A percentile compares a stretch with the other conserved stretches of the same genome.
These are phyloP conservation scores for Nibea albiflora DNA, from an alignment of 2,113 vertebrate genomes.

Conservation along the genomic window DNA sequence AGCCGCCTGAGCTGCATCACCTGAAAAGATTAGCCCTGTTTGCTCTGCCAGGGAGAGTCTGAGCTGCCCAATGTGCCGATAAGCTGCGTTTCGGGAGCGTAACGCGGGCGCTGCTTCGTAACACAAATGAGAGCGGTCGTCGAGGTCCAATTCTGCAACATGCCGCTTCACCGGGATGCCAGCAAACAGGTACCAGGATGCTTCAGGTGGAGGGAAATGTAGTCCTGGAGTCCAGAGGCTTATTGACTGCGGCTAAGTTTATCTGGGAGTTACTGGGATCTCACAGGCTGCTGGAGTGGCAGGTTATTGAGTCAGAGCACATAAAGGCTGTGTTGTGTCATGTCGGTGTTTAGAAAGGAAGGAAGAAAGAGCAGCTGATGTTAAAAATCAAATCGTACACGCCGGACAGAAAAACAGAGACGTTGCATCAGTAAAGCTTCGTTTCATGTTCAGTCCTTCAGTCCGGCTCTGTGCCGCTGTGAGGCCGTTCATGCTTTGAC, in stretches of 20 bases:
- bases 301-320: not conserved
- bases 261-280: not conserved
- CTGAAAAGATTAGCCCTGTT: conserved; percentile 73
- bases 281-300: not conserved
- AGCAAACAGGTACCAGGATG: conserved; percentile 62
- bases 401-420: no score
- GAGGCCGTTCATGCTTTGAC: no score
- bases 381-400: no score
- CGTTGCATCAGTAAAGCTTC: no score
- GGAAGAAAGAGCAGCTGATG: no score
- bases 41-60: conserved; percentile 31
- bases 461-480: no score
- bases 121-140: conserved; percentile 77
- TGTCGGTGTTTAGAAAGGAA: no score
- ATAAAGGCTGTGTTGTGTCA: not conserved
- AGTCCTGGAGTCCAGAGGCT: not conserved
- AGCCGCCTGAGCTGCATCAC: conserved; percentile 62
- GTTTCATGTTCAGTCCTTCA: no score
- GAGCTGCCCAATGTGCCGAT: conserved; percentile 16
- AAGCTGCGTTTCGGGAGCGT: no score
- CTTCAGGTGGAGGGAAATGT: not conserved
- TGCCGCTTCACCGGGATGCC: conserved; percentile 47
- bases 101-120: conserved; percentile 3
- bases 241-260: not conserved
- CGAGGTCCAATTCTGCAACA: conserved; percentile 66